These are phyloP conservation scores for Telmatochromis sp. DNA, from an alignment of 2,113 vertebrate species.

Conservation along the genomic window DNA sequence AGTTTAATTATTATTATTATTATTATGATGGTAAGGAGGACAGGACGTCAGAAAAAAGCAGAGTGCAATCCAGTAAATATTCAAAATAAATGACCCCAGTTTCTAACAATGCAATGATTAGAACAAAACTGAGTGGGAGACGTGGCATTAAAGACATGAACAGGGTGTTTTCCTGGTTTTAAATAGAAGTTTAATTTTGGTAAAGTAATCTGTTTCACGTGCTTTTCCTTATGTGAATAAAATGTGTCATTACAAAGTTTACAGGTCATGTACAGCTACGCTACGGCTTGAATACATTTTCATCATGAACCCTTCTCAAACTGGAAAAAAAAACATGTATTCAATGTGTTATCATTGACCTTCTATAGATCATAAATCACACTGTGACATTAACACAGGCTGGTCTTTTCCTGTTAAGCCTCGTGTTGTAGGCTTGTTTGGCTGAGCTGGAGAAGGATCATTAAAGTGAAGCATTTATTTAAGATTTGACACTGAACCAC, in stretches of 20 bases:
- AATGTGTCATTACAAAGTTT: background rate
- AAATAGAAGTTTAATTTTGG: background rate
- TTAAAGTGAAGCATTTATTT: background rate
- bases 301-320: background rate
- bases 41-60: background rate
- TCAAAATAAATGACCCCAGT: background rate
- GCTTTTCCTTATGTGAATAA: background rate
- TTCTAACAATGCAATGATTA: background rate
- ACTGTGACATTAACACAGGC: background rate
- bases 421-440: background rate
- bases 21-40: background rate
- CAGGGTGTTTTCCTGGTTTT: background rate
- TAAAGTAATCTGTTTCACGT: background rate
- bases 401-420: background rate
- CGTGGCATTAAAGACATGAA: background rate
- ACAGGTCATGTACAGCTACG: background rate
- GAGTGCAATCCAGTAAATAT: background rate
- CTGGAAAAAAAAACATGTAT: background rate
- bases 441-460: background rate
- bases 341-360: background rate
- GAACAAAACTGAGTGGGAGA: background rate
- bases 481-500: conserved; percentile 1
- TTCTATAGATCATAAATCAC: background rate
- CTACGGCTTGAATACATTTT: background rate
- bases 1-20: background rate